A percentile compares a stretch with the other conserved stretches of the same genome.
These are phyloP conservation scores for Eulemur coronatus DNA, from an alignment of 2,797 vertebrate species.

Conservation along the genomic window DNA sequence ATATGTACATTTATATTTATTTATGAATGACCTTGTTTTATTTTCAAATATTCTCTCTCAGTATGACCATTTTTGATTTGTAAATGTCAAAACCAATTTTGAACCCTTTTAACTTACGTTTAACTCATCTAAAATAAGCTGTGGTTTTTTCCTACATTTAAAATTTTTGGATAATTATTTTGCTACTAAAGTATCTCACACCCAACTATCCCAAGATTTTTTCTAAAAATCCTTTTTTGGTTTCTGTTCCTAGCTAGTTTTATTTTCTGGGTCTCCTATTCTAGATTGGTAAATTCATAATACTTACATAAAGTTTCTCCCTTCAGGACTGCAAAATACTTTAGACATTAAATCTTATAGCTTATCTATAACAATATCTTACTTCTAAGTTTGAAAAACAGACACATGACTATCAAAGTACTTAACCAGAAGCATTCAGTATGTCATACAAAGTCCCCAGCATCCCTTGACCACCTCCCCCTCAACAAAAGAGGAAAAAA, in stretches of 20 bases:
- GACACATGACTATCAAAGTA: neutral
- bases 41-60: neutral
- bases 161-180: neutral
- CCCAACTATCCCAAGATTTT: neutral
- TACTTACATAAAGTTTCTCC: neutral
- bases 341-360: neutral
- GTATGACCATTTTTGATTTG: slow-evolving; percentile 6
- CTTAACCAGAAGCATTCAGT: neutral
- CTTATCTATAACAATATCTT: neutral
- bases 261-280: slow-evolving; percentile 35
- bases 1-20: slow-evolving; percentile 1
- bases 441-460: neutral
- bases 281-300: neutral
- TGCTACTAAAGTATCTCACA: neutral
- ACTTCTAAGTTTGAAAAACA: slow-evolving; percentile 37
- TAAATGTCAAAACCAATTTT: slow-evolving; percentile 3
- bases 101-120: neutral
- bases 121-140: slow-evolving; percentile 21
- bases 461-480: neutral
- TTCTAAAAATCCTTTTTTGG: slow-evolving; percentile 16
- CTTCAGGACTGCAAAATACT: neutral
- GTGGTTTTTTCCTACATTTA: neutral
- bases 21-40: slow-evolving; percentile 23
- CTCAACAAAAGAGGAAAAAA: neutral
- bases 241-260: slow-evolving; percentile 47